A percentile compares a stretch with the other conserved stretches of the same genome.
Conservation (phyloP, 2,113 vertebrate genomes). For the Taurulus bubalis region DNA sequence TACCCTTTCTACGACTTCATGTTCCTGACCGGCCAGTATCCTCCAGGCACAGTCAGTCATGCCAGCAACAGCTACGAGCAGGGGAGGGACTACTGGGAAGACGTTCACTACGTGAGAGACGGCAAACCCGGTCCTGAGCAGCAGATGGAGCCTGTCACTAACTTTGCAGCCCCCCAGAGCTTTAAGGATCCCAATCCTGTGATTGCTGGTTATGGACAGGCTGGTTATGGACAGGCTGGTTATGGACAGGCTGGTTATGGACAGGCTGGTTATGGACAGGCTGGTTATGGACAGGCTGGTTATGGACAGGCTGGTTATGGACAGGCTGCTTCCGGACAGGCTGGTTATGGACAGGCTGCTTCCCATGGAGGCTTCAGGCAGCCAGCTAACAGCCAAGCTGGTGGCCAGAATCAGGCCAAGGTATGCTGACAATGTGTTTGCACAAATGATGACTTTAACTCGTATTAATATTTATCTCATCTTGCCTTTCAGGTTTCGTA, state of each 20-base stretch:
- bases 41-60: slow-evolving; percentile 43
- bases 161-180: not conserved
- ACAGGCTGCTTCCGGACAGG: too few relatives aligned
- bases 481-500: not conserved
- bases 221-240: too few relatives aligned
- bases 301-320: too few relatives aligned
- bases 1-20: slow-evolving; percentile 36
- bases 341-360: too few relatives aligned
- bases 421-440: not conserved
- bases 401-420: not conserved
- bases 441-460: not conserved
- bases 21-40: slow-evolving; percentile 43
- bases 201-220: not conserved
- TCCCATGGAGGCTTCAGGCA: not conserved
- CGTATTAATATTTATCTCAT: not conserved
- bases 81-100: slow-evolving; percentile 19
- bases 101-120: slow-evolving; percentile 26
- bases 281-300: not conserved
- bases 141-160: too few relatives aligned
- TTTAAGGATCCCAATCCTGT: not conserved
- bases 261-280: not conserved
- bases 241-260: not conserved
- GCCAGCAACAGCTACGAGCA: slow-evolving; percentile 23
- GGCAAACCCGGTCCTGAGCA: fast-evolving
- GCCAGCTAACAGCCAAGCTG: not conserved